phyloP scores from a whole-genome alignment of 2,113 vertebrate species.

The Brevimyrus niger region DNA sequence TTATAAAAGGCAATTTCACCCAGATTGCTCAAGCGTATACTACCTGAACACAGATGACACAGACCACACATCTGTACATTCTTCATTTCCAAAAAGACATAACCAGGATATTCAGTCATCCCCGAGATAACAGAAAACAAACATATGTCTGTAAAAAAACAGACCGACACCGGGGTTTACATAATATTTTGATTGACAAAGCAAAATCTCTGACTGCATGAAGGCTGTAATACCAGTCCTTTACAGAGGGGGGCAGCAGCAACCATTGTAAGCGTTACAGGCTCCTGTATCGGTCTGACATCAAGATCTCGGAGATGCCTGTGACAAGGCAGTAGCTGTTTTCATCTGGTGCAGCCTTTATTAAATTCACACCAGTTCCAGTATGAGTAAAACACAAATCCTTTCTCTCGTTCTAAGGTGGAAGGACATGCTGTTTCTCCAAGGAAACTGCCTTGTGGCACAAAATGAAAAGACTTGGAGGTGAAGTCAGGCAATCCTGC shows the following conservation, averaged over 20 bases:
- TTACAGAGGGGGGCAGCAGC: slow-evolving; percentile 53
- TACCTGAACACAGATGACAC: not conserved
- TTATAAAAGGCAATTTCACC: not conserved
- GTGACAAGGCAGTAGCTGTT: slow-evolving; percentile 22
- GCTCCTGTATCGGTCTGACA: not conserved
- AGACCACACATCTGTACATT: not conserved
- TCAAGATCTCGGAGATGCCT: slow-evolving; percentile 29
- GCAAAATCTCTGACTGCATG: not conserved
- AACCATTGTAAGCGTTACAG: slow-evolving; percentile 29
- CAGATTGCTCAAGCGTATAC: not conserved
- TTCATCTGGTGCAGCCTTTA: not conserved
- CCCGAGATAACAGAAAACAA: not conserved
- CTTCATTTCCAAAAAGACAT: not conserved
- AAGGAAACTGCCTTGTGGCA: not conserved
- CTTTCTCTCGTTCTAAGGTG: not conserved
- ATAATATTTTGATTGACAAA: not conserved
- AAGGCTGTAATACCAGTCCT: slow-evolving; percentile 42
- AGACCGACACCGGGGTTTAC: not conserved
- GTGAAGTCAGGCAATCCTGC: not conserved
- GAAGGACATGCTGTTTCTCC: not conserved
- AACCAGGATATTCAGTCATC: not conserved
- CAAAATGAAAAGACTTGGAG: not conserved
- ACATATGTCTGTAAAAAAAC: not conserved
- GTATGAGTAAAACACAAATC: not conserved
- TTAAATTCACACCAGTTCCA: not conserved